Base-by-base conservation (phyloP, 2,888 invertebrate genomes). In the Tetragnatha montana region DNA sequence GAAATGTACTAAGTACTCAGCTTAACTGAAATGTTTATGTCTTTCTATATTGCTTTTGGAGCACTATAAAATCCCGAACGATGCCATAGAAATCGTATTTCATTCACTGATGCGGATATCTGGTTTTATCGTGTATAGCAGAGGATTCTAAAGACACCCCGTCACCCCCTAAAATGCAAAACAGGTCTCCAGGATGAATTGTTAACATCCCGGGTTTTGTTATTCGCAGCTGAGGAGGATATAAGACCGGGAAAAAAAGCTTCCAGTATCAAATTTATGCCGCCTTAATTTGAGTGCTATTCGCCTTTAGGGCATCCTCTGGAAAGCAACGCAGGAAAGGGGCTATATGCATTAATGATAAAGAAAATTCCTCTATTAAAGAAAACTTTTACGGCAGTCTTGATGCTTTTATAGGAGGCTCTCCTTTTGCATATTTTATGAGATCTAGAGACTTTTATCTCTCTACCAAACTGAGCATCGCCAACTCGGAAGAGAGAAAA, bases 351-450 rank as follows among this genome's bases (percentile, higher is more conserved):
- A 86, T 86, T 86, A 86, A 86, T 86, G 80, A 86, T 86, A 86
- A 86, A 86, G 86, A 86, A 86, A 84, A 86, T 86, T 80, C 47
- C 80, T 71, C 79, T 86, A 80, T 86, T 86, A 86, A 86, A 85
- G 86, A 80, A 80, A 79, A 79, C 79, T 85, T 86, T 86, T 86
- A 86, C 80, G 51, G 79, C 86, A 80, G 73, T 71, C 80, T 51
- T 80, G 80, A 80, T 86, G 68, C 86, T 80, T 86, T 86, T 86
- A 86, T 86, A 80, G 80, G 71, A 60, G 71, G 74, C 74, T 86
- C 74, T 86, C 51, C 74, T 86, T 4, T 86, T 86, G 80, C 86
- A 86, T 86, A 86, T 86, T 86, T 86, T 74, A 86, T 86, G 86
- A 86, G 47, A 80, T 73, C 51, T 35, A 68, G 75, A 80, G 75